Evolutionary conservation across 2,113 vertebrate species (phyloP).

Genomic region (Oxygymnocypris stewartii): DNA sequence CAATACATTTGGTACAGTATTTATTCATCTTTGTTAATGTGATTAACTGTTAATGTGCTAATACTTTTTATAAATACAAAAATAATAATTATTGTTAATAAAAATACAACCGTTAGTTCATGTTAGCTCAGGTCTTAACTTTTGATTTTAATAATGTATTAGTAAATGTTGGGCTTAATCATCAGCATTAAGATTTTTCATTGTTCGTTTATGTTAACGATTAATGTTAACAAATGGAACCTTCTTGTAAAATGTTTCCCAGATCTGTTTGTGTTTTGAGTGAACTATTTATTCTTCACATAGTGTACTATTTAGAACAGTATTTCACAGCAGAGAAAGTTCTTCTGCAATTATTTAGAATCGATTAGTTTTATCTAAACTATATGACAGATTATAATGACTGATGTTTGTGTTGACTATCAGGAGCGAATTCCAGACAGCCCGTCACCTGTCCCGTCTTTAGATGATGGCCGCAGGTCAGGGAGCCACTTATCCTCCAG

Average conservation of each 20-base stretch:
- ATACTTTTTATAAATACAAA: too few relatives aligned
- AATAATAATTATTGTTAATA: too few relatives aligned
- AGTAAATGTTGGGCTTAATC: too few relatives aligned
- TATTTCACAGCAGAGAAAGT: not conserved
- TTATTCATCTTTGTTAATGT: too few relatives aligned
- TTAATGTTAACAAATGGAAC: too few relatives aligned
- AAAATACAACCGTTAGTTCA: not conserved
- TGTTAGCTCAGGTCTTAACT: not conserved
- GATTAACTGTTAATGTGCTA: too few relatives aligned
- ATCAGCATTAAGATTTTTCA: not conserved
- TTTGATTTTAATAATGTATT: not conserved
- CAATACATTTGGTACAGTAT: too few relatives aligned
- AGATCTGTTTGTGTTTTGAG: not conserved
- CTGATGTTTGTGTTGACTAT: conserved; percentile 5
- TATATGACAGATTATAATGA: not conserved
- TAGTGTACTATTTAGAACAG: not conserved
- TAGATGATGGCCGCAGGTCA: conserved; percentile 92
- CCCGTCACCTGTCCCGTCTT: conserved; percentile 90
- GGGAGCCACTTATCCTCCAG: conserved; percentile 87
- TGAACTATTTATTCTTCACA: not conserved
- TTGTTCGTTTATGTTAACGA: not conserved
- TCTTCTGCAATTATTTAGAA: not conserved
- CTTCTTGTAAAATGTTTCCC: not conserved
- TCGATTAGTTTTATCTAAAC: not conserved
- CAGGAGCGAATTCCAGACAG: conserved; percentile 93